phyloP scores from a whole-genome alignment of 2,888 invertebrate genomes.

The Ptilodon capucinus region DNA sequence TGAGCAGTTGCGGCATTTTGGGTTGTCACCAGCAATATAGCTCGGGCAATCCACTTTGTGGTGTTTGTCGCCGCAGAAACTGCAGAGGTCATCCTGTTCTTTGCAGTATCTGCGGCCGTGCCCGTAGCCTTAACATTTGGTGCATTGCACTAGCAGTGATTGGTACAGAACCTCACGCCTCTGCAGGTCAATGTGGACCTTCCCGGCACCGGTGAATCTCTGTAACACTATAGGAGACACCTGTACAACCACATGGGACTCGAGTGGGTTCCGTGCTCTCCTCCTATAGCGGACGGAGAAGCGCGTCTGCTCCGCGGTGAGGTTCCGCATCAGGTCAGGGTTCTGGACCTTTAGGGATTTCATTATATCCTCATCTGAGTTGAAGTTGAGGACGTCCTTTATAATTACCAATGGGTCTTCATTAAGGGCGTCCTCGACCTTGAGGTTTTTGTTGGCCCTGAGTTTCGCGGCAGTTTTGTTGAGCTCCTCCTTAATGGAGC shows the following conservation, averaged over 20 bases:
- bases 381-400: neutral
- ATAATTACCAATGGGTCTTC: constrained; percentile 10
- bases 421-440: constrained; percentile 5
- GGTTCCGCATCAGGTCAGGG: neutral
- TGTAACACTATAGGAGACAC: neutral
- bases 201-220: neutral
- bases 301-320: neutral
- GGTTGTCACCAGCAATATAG: neutral
- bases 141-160: neutral
- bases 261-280: constrained; percentile 9
- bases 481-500: too few relatives aligned
- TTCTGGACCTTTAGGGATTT: constrained; percentile 6
- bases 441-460: neutral
- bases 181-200: neutral
- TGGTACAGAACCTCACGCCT: neutral
- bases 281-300: constrained; percentile 4
- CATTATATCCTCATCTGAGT: constrained; percentile 11
- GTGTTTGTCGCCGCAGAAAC: neutral
- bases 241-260: constrained; percentile 12
- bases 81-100: neutral
- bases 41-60: neutral
- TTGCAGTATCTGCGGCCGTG: neutral
- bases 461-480: too few relatives aligned
- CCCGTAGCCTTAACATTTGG: neutral
- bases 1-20: neutral